Evolutionary conservation across 2,113 vertebrate species (phyloP), one percentile per base, ranked within the genome.

Genomic region (Nycticebus coucang): DNA sequence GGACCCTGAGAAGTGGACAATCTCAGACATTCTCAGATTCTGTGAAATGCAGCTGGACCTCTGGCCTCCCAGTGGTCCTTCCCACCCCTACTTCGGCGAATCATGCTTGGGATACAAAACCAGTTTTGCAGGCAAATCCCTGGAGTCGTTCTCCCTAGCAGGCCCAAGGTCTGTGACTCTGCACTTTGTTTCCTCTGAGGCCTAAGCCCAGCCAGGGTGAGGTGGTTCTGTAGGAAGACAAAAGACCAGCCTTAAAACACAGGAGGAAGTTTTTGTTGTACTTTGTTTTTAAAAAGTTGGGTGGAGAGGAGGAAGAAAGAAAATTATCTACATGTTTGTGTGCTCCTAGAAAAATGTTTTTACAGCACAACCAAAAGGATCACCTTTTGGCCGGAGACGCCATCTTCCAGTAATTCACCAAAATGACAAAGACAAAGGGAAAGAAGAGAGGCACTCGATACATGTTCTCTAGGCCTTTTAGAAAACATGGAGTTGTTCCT

Each of bases 161-260:
- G 41, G 35, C 28, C 24, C 74, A 24, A 66, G n/a, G 6, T 57
- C 50, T 72, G 41, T 71, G 93, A 77, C 72, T 90, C n/a, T 37
- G 50, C 26, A 84, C 88, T 95, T 89, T 53, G 75, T 50, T 81
- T 71, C 57, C 62, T 84, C n/a, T 60, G 13, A 79, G 94, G 75
- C 80, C 24, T 17, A 30, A 92, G 57, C n/a, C 87, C 84, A 84
- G 8, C 2, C 66, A 93, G n/a, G 57, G 8, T 21, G 28, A 93
- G 79, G 21, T 14, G 2, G 26, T 57, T 82, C 50, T 80, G 37
- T 78, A 64, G n/a, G 14, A 74, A 92, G 60, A 68, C 30, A 90
- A 89, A 62, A 88, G 50, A 37, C 21, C 80, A 64, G 59, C 37
- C 68, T 35, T 66, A 59, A 60, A 81, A 89, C 35, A 84, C 24